phyloP scores from a whole-genome alignment of 2,113 vertebrate species.

The Cyphomyrus plagiostoma region DNA sequence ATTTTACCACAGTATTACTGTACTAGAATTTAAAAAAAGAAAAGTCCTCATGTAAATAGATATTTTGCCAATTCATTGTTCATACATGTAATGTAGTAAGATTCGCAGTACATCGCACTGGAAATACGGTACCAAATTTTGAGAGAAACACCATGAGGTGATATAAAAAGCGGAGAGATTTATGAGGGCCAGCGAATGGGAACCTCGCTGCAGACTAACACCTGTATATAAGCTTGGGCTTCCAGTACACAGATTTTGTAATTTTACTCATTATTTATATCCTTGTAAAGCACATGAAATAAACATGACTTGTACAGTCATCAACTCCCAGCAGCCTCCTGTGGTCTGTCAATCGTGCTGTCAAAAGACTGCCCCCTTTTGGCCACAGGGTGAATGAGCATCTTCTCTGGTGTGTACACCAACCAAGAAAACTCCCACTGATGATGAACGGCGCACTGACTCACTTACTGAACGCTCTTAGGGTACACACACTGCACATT shows the following conservation, averaged over 20 bases:
- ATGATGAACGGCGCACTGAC: not conserved
- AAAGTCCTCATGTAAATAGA: conserved; percentile 85
- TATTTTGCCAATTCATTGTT: conserved; percentile 97
- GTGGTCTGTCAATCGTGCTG: not conserved
- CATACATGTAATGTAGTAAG: conserved; percentile 86
- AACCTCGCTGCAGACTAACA: conserved; percentile 80
- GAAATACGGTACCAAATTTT: conserved; percentile 76
- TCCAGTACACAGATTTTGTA: conserved; percentile 97
- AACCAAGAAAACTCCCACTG: not conserved
- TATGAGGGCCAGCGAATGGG: conserved; percentile 69
- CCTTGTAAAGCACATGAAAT: conserved; percentile 97
- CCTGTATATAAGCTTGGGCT: conserved; percentile 98
- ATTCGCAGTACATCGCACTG: conserved; percentile 67
- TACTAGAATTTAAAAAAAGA: conserved; percentile 73
- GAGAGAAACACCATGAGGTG: conserved; percentile 24
- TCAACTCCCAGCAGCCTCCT: conserved; percentile 34
- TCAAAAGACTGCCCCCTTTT: not conserved
- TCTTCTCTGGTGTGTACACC: not conserved
- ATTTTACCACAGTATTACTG: conserved; percentile 92
- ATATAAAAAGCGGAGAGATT: conserved; percentile 57
- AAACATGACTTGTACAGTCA: conserved; percentile 89
- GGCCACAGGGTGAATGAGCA: not conserved
- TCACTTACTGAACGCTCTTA: not conserved
- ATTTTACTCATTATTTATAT: conserved; percentile 98
- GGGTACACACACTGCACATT: not conserved